Evolutionary conservation across 1,140 invertebrate genomes (phyloP).

Genomic region (Penaeus vannamei): DNA sequence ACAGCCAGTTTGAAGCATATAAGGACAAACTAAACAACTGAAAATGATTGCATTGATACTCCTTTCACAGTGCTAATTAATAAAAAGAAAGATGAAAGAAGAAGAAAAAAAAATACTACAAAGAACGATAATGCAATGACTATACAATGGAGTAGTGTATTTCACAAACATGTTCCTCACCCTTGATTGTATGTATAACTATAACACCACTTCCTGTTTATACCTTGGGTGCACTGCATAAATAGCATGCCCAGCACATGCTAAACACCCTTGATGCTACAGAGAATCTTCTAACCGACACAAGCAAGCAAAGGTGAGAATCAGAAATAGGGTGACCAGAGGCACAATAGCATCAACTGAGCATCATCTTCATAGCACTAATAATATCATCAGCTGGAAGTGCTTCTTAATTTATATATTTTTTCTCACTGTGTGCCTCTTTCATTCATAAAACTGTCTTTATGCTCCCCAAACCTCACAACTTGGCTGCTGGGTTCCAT

Average conservation of each 20-base stretch:
- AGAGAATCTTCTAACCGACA: constrained; percentile 45
- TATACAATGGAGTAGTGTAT: constrained; percentile 61
- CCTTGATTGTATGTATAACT: neutral
- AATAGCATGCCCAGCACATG: neutral
- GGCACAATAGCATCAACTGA: constrained; percentile 42
- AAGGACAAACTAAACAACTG: constrained; percentile 44
- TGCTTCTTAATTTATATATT: constrained; percentile 8
- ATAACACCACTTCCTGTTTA: no score
- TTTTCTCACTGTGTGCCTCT: constrained; percentile 29
- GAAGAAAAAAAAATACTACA: constrained; percentile 50
- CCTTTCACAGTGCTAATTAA: constrained; percentile 57
- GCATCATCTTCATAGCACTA: constrained; percentile 41
- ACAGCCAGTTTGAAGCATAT: constrained; percentile 61
- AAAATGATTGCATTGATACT: constrained; percentile 59
- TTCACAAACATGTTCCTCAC: constrained; percentile 21
- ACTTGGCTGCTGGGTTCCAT: constrained; percentile 53
- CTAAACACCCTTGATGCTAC: constrained; percentile 31
- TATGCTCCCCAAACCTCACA: constrained; percentile 48
- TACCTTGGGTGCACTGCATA: neutral
- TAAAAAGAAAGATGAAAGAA: constrained; percentile 54
- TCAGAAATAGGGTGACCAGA: constrained; percentile 48
- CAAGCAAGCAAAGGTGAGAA: constrained; percentile 63
- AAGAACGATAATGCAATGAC: constrained; percentile 61
- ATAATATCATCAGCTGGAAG: constrained; percentile 53
- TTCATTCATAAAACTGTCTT: constrained; percentile 41